phyloP scores from a whole-genome alignment of 2,888 invertebrate genomes.

The Tinea trinotella region DNA sequence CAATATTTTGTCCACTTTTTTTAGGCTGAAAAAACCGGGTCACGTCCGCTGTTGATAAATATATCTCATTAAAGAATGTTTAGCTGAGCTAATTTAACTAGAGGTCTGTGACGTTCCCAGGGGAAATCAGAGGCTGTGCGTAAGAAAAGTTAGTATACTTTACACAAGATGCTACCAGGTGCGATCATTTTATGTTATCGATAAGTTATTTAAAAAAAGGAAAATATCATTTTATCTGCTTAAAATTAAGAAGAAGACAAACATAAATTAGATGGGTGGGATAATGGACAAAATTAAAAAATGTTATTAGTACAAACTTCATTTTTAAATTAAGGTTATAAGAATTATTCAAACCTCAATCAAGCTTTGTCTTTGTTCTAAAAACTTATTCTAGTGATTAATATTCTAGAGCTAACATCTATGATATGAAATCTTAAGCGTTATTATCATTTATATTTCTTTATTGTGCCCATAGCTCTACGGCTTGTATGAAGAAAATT shows the following conservation, averaged over 20 bases:
- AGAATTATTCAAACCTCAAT: too few species aligned
- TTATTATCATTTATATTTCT: too few species aligned
- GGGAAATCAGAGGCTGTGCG: constrained; percentile 49
- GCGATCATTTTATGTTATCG: constrained; percentile 4
- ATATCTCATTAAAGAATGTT: constrained; percentile 58
- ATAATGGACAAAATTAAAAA: too few species aligned
- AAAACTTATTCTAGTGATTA: too few species aligned
- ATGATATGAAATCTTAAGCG: too few species aligned
- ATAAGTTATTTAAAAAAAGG: neutral
- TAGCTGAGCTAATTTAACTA: constrained; percentile 60
- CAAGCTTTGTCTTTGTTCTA: too few species aligned
- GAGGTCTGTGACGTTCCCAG: constrained; percentile 39
- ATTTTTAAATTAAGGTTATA: too few species aligned
- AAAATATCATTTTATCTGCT: neutral
- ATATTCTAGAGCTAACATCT: too few species aligned
- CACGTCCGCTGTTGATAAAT: constrained; percentile 50
- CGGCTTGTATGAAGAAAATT: too few species aligned
- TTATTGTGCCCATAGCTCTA: too few species aligned
- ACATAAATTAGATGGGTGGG: neutral
- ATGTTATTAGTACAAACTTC: too few species aligned
- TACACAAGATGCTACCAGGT: constrained; percentile 10
- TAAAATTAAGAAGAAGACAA: neutral
- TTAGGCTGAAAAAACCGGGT: constrained; percentile 20
- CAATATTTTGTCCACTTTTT: neutral
- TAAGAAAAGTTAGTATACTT: constrained; percentile 6